A percentile compares a stretch with the other conserved stretches of the same genome.
phyloP scores from a whole-genome alignment of 2,113 vertebrate genomes.

The Bubo blakistoni region DNA sequence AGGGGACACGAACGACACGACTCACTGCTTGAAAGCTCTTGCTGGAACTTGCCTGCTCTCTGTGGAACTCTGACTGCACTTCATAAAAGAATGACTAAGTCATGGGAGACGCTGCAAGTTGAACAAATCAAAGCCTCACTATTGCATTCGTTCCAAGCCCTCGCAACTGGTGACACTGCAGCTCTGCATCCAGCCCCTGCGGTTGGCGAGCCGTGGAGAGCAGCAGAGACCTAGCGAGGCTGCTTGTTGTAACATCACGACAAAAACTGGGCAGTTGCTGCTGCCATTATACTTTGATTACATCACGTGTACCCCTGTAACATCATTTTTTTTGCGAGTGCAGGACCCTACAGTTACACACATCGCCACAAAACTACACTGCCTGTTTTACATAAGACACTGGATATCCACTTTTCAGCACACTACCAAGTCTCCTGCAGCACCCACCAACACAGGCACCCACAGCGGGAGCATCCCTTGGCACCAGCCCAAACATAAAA shows the following conservation, averaged over 20 bases:
- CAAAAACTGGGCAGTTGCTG: not conserved
- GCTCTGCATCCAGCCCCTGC: not conserved
- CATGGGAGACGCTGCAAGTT: conserved; percentile 55
- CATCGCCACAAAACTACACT: not conserved
- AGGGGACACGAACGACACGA: not conserved
- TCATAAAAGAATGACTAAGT: conserved; percentile 48
- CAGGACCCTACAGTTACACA: not conserved
- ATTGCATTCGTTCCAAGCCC: not conserved
- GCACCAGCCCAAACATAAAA: not conserved
- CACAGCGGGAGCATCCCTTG: not conserved
- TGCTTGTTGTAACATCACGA: not conserved
- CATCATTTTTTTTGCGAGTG: not conserved
- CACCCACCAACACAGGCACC: not conserved
- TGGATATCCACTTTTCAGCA: not conserved
- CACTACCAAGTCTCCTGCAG: not conserved
- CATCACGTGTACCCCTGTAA: not conserved
- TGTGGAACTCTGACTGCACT: conserved; percentile 45
- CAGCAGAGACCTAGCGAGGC: not conserved
- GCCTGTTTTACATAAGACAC: not conserved
- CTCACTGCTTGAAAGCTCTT: conserved; percentile 25
- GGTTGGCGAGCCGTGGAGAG: not conserved
- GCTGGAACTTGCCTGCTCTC: conserved; percentile 58
- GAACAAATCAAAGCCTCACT: conserved; percentile 46
- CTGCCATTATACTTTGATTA: not conserved
- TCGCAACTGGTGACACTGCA: not conserved